A percentile compares a stretch with the other conserved stretches of the same genome.
phyloP scores from a whole-genome alignment of 2,888 invertebrate genomes.

The Vesta saturnalis region DNA sequence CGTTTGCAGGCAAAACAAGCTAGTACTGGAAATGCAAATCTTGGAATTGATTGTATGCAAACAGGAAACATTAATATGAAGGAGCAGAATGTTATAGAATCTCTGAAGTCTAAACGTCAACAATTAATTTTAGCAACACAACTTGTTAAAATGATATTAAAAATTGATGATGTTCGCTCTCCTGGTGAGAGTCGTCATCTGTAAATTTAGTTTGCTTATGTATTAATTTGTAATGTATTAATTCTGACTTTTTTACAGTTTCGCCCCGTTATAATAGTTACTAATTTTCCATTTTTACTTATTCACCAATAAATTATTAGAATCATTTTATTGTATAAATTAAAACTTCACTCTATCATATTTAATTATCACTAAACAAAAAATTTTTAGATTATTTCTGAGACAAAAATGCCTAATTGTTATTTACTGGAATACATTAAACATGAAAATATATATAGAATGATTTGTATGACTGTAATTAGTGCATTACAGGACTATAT shows the following conservation, averaged over 20 bases:
- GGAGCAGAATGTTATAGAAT: constrained; percentile 94
- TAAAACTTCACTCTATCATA: no score
- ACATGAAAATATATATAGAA: no score
- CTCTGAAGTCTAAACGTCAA: constrained; percentile 95
- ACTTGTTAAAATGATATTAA: constrained; percentile 98
- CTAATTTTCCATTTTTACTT: no score
- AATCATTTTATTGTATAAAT: no score
- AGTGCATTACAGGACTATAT: no score
- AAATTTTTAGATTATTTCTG: no score
- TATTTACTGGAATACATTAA: no score
- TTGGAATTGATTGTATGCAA: constrained; percentile 96
- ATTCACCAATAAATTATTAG: background rate
- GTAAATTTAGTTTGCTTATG: constrained; percentile 12
- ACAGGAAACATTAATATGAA: constrained; percentile 90
- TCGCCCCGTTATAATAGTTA: no score
- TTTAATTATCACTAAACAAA: no score
- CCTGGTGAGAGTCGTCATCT: constrained; percentile 51
- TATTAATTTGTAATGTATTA: constrained; percentile 16
- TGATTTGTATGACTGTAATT: no score
- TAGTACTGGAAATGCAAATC: constrained; percentile 80
- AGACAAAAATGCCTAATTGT: no score
- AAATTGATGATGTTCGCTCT: constrained; percentile 94
- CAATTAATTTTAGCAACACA: constrained; percentile 97
- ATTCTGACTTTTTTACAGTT: background rate
- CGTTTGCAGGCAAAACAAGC: constrained; percentile 77